Evolutionary conservation across 2,113 vertebrate genomes (phyloP).

Genomic region (Mungos mungo): DNA sequence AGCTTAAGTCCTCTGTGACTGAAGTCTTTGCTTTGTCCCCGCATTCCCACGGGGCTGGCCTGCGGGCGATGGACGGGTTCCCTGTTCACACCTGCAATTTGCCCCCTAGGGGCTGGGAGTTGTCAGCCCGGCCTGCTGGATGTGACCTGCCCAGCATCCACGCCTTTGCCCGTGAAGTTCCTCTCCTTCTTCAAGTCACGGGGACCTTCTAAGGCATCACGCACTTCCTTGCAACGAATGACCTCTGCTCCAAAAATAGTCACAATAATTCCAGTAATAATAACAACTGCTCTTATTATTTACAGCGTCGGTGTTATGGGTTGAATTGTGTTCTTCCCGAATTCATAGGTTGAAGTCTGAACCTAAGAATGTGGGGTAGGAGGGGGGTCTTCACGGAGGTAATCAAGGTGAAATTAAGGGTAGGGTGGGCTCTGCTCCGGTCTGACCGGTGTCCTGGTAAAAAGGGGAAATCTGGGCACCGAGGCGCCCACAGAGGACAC

Average conservation of each 20-base stretch:
- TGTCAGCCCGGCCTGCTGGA: rapidly evolving
- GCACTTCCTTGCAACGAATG: not conserved
- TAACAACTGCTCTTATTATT: too few species aligned
- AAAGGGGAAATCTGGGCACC: not conserved
- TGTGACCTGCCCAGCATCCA: not conserved
- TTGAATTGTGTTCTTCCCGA: not conserved
- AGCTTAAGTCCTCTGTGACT: not conserved
- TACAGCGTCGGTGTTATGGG: not conserved
- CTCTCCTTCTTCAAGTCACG: not conserved
- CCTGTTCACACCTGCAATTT: too few species aligned
- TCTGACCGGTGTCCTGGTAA: rapidly evolving
- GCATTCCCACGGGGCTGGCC: not conserved
- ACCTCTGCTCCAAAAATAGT: not conserved
- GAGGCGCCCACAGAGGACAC: not conserved
- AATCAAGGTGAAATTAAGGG: not conserved
- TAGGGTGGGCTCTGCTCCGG: not conserved
- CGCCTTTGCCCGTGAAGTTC: too few species aligned
- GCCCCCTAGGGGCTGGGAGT: too few species aligned
- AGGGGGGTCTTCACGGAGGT: not conserved
- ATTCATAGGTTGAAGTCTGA: not conserved
- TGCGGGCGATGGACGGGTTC: rapidly evolving
- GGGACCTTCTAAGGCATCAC: not conserved
- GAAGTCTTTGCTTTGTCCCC: not conserved
- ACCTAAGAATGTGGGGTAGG: not conserved
- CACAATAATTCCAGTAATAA: too few species aligned